Base-by-base conservation (phyloP, 2,888 invertebrate genomes). In the Drosophila histrio region DNA sequence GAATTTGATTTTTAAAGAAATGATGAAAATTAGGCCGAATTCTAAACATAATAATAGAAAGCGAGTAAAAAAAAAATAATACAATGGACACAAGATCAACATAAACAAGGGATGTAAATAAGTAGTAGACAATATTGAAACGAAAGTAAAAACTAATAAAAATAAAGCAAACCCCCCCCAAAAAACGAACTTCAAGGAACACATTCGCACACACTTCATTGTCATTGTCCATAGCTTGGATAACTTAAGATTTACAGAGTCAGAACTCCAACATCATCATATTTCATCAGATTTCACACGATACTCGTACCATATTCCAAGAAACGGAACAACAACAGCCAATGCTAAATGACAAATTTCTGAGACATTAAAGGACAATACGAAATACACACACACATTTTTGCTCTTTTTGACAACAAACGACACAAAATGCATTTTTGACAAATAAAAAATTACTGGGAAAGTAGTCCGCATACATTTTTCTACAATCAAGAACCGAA, bases 361-460 rank as follows among this genome's bases (percentile, higher is more conserved):
- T 83, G 79, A 83, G 82, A 83, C 82, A 83, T 80, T 80, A 86
- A 85, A 73, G 86, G 82, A 83, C 82, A 83, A 83, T 83, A 83
- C 82, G 34, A 56, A 52, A 26, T 17, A 26, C 13, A 52, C 19
- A 78, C 64, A 66, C 43, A 69, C 49, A 59, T 64, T 76, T 79
- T 86, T 86, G 73, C 80, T 78, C 85, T 82, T 85, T 76, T 73
- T 73, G 60, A 73, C 69, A 66, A 76, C 61, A 65, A 77, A 28
- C 21, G 52, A 64, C 60, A 60, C 72, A 49, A 60, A 68, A 58
- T 61, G 50, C 67, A 66, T 78, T 79, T 81, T 60, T 73, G 36
- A 43, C n/a, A 41, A 39, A 36, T 26, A 21, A 56, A 50, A 5
- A 38, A 53, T 47, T 61, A 56, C 50, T 58, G 47, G 38, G 58